Conservation (phyloP, 2,888 invertebrate genomes). For the Tachina lurida region DNA sequence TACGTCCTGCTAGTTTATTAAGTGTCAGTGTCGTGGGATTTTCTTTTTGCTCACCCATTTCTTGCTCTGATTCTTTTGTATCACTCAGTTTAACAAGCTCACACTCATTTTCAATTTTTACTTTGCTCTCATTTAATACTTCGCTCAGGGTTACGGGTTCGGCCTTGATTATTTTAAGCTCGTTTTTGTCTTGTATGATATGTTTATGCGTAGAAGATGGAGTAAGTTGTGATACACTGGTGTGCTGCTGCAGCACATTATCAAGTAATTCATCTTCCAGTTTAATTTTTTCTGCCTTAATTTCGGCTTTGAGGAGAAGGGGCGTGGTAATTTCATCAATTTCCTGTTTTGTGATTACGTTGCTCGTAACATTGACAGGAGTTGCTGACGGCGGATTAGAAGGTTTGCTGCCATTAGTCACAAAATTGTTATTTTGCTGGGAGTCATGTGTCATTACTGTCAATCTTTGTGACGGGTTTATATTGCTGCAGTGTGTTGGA, state of each 20-base stretch:
- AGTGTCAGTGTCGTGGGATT: not conserved
- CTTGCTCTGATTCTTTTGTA: not conserved
- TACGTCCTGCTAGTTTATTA: slow-evolving; percentile 54
- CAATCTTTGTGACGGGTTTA: slow-evolving; percentile 34
- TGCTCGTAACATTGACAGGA: slow-evolving; percentile 44
- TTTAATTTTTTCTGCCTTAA: slow-evolving; percentile 82
- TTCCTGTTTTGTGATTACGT: slow-evolving; percentile 62
- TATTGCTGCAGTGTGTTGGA: slow-evolving; percentile 58
- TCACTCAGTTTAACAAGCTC: slow-evolving; percentile 46
- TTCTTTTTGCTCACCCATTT: slow-evolving; percentile 5
- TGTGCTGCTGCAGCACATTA: slow-evolving; percentile 70
- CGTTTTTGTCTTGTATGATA: slow-evolving; percentile 73
- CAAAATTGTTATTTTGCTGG: slow-evolving; percentile 53
- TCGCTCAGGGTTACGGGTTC: slow-evolving; percentile 75
- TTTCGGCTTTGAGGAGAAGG: slow-evolving; percentile 79
- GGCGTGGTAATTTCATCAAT: slow-evolving; percentile 73
- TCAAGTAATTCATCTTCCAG: slow-evolving; percentile 78
- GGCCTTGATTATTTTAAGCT: slow-evolving; percentile 80
- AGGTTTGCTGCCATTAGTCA: slow-evolving; percentile 61
- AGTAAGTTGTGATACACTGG: slow-evolving; percentile 50
- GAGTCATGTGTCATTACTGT: slow-evolving; percentile 18
- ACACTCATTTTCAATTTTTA: slow-evolving; percentile 64
- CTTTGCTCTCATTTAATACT: slow-evolving; percentile 63
- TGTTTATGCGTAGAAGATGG: slow-evolving; percentile 67
- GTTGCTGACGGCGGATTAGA: slow-evolving; percentile 15